Evolutionary conservation across 2,888 invertebrate genomes (phyloP), one percentile per base, ranked within the genome.

Genomic region (Stenotaenia linearis): DNA sequence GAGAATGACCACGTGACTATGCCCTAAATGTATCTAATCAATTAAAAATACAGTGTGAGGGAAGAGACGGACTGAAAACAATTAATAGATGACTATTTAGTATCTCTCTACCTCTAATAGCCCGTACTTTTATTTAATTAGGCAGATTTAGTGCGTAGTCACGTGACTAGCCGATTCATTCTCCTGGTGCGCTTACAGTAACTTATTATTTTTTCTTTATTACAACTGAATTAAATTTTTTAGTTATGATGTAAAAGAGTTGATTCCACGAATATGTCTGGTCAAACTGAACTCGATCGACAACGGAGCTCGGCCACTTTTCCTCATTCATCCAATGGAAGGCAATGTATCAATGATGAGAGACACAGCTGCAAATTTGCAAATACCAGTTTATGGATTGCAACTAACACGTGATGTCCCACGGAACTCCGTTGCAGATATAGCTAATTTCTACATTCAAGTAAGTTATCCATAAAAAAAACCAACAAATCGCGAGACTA

Each of bases 341-440:
- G 97, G 97, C 83, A 91, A 91, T 81, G 91, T 92, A 32, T 89
- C 89, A 50, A 89, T 92, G 77, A 88, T 98, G 83, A 89, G 90
- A 84, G 88, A 89, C 18, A 86, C 98, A 82, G 94, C 95, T 21
- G 88, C 88, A 78, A 90, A 91, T 82, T 88, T 98, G 82, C 89
- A 91, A 75, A 90, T 90, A 80, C 92, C 92, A 3, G 95, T 94
- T 78, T 93, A 91, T 88, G 97, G 96, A 15, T 88, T 98, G 77
- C 97, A 98, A 87, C 96, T 95, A 87, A 92, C 93, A 12, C 87
- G 88, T 74, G 89, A 90, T 15, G 92, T 93, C 32, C 95, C 96
- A 50, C 86, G 93, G 5, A 88, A 89, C 12, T 91, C 92, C 78
- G 90, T 97, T 82, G 86, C 89, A 15, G 89, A 91, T 77, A 88